Evolutionary conservation across 1,140 invertebrate genomes (phyloP), one percentile per base, ranked within the genome.

Genomic region (Cydia splendana): DNA sequence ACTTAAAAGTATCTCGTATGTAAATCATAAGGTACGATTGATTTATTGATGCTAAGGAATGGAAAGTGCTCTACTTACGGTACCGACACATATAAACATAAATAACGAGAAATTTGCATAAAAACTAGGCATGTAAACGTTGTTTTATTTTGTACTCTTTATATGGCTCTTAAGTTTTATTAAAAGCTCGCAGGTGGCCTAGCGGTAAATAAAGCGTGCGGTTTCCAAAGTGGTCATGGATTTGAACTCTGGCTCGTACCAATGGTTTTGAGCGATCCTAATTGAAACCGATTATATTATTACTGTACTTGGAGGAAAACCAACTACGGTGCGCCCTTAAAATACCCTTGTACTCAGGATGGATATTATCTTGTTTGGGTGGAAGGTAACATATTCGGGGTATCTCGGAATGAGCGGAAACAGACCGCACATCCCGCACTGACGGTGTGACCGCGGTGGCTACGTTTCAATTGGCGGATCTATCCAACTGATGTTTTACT

Each of bases 1-100:
- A 42, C 67, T n/a, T 71, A 20, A 71, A 71, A 71, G 51, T 53
- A 53, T 18, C 51, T 53, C 51, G n/a, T 53, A 53, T 53, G 51
- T 53, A 53, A 53, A 53, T 53, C n/a, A 53, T 53, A 53, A 6
- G 0, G 51, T 53, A 18, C n/a, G 51, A 53, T 53, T 53, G 51
- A 53, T 53, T 53, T 53, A 53, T 53, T 48, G 45, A 4, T 48
- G 45, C 45, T 48, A 4, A 48, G 38, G 38, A 42, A 15, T 53
- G 51, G 7, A 53, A 18, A 18, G 6, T 53, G 51, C 5, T 53
- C 51, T 53, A 18, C 2, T 53, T 53, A 18, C 0, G n/a, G 12
- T 53, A 18, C 51, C 18, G 45, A 48, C 13, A 15, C 13, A 48
- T 12, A 48, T 48, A 48, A 4, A 48, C 45, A 13, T 48, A 48